phyloP scores from a whole-genome alignment of 2,888 invertebrate species.

The Anthophora plumipes region DNA sequence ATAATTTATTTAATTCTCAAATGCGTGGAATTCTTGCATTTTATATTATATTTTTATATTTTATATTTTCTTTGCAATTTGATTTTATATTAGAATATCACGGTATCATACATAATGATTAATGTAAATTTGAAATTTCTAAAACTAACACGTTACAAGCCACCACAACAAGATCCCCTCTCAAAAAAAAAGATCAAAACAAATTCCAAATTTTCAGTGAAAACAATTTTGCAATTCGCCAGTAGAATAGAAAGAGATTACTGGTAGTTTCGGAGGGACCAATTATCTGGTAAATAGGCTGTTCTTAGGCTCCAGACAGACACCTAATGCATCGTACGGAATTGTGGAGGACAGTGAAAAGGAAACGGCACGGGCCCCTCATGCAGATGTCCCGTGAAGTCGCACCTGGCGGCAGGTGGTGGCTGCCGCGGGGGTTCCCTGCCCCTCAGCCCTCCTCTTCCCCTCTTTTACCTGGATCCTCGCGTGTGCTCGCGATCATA shows the following conservation, averaged over 20 bases:
- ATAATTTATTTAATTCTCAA: no score
- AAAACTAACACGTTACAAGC: no score
- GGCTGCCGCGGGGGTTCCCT: conserved; percentile 70
- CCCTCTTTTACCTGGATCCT: not conserved
- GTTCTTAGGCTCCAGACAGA: conserved; percentile 12
- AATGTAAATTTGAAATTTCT: no score
- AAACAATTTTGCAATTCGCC: not conserved
- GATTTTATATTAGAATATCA: no score
- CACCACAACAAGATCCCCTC: no score
- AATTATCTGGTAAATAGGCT: conserved; percentile 22
- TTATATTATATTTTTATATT: no score
- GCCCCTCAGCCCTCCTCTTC: not conserved
- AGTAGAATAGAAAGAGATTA: not conserved
- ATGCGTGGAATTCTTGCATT: no score
- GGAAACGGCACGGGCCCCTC: conserved; percentile 78
- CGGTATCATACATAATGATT: no score
- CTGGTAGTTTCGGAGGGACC: not conserved
- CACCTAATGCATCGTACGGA: conserved; percentile 18
- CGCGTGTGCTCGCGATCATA: conserved; percentile 74
- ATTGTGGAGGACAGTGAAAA: conserved; percentile 60
- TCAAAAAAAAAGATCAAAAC: no score
- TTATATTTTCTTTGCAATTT: no score
- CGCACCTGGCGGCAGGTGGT: conserved; percentile 80
- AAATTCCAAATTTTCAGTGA: no score
- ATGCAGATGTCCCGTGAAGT: conserved; percentile 77